Evolutionary conservation across 2,797 vertebrate genomes (phyloP).

Genomic region (Malacoctenus gilli): DNA sequence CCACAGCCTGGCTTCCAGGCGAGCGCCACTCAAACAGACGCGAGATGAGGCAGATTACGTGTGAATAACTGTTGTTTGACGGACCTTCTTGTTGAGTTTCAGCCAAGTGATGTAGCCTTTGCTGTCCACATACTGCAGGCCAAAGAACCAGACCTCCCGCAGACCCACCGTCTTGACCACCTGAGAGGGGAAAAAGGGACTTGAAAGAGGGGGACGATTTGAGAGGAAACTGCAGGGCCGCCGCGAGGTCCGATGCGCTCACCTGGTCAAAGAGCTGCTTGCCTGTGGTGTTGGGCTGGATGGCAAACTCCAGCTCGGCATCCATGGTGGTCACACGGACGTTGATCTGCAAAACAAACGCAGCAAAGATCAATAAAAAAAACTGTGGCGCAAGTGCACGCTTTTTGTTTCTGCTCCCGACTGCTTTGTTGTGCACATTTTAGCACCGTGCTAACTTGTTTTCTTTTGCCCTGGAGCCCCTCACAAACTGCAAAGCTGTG

Average conservation of each 20-base stretch:
- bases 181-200: constrained; percentile 63
- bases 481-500: too few species aligned
- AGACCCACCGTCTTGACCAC: constrained; percentile 98
- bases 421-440: too few species aligned
- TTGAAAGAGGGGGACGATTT: constrained; percentile 79
- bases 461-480: too few species aligned
- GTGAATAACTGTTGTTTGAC: constrained; percentile 22
- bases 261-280: constrained; percentile 99
- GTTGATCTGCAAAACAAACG: constrained; percentile 84
- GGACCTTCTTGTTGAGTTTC: constrained; percentile 97
- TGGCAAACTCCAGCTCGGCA: constrained; percentile 97
- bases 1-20: constrained; percentile 9
- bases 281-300: constrained; percentile 96
- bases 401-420: too few species aligned
- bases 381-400: too few species aligned
- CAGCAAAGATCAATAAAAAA: too few species aligned
- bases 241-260: too few species aligned
- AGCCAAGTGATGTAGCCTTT: constrained; percentile 97
- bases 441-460: too few species aligned
- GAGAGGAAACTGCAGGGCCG: constrained; percentile 8
- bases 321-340: constrained; percentile 98
- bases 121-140: constrained; percentile 95
- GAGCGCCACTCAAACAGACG: constrained; percentile 20
- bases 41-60: too few species aligned
- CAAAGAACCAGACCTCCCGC: constrained; percentile 98